A percentile compares a stretch with the other conserved stretches of the same genome.
Conservation (phyloP, 2,797 vertebrate genomes). For the Spinus olivaceus region DNA sequence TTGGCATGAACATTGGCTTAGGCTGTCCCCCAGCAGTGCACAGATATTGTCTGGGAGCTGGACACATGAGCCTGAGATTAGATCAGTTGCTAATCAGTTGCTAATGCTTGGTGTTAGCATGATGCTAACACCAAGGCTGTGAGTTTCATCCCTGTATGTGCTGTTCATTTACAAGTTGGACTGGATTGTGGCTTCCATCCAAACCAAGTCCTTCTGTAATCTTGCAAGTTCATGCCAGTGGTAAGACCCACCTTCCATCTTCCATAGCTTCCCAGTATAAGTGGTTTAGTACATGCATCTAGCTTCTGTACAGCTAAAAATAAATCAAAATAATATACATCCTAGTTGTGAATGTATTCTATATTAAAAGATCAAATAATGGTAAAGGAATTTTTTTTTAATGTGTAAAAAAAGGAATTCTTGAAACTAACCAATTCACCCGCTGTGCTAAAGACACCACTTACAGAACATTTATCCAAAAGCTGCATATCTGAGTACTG, state of each 20-base stretch:
- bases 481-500: neutral
- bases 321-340: neutral
- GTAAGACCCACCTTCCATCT: neutral
- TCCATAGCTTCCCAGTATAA: neutral
- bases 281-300: neutral
- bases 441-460: neutral
- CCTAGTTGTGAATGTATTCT: neutral
- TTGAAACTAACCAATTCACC: neutral
- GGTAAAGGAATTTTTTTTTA: neutral
- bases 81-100: neutral
- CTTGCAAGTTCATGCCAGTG: rapidly evolving
- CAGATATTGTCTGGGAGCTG: neutral
- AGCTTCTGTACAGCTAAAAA: neutral
- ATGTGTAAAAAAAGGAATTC: neutral
- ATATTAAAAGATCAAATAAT: neutral
- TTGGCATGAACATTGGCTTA: neutral
- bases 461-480: neutral
- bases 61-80: neutral
- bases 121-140: too few species aligned
- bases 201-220: neutral
- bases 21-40: neutral
- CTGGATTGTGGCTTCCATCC: neutral
- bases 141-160: neutral
- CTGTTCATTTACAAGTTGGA: neutral
- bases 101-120: neutral